A percentile compares a stretch with the other conserved stretches of the same genome.
These are phyloP conservation scores for Pammene fasciana DNA, from an alignment of 2,888 invertebrate species.

Conservation along the genomic window DNA sequence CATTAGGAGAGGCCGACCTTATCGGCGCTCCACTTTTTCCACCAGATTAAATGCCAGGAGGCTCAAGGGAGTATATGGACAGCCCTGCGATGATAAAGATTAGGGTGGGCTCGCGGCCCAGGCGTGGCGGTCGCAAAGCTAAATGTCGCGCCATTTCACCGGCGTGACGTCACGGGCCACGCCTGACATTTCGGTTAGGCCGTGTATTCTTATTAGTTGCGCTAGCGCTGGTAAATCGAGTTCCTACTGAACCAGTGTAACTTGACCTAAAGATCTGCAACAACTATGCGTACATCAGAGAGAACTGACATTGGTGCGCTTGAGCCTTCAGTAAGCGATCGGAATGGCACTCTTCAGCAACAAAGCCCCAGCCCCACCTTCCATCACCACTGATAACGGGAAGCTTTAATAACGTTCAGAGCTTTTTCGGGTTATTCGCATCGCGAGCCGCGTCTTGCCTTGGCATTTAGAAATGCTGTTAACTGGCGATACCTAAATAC, in stretches of 20 bases:
- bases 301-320: not conserved
- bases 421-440: constrained; percentile 70
- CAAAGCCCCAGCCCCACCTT: constrained; percentile 74
- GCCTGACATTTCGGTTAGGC: constrained; percentile 75
- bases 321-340: not conserved
- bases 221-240: not conserved
- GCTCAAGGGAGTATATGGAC: constrained; percentile 64
- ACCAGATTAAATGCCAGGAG: constrained; percentile 48
- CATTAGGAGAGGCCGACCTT: constrained; percentile 23
- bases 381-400: constrained; percentile 70
- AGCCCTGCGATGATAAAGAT: constrained; percentile 73
- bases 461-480: constrained; percentile 64
- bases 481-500: constrained; percentile 27
- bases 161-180: constrained; percentile 77
- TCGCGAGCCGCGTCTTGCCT: constrained; percentile 63
- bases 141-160: constrained; percentile 80
- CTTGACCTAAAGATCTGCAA: not conserved
- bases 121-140: constrained; percentile 71
- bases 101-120: constrained; percentile 64
- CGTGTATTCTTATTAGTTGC: not conserved
- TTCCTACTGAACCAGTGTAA: not conserved
- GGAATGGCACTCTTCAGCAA: constrained; percentile 57
- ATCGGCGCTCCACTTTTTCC: constrained; percentile 20
- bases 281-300: not conserved
- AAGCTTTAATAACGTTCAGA: constrained; percentile 69